Evolutionary conservation across 2,113 vertebrate genomes (phyloP).

Genomic region (Numida meleagris): DNA sequence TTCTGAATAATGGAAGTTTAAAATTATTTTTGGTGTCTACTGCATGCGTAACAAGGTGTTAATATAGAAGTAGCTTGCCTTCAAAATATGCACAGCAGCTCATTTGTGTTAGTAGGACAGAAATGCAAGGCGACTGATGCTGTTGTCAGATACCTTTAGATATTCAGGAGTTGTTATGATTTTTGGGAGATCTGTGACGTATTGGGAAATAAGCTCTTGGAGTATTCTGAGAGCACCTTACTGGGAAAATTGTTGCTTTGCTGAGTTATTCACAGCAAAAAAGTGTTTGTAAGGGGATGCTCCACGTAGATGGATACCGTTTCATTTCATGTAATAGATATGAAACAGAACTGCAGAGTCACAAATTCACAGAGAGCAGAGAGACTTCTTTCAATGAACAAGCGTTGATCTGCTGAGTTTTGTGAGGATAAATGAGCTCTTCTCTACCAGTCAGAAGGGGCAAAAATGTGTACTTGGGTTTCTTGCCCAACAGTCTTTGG

Average conservation of each 20-base stretch:
- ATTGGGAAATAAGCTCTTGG: background rate
- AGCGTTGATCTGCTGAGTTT: background rate
- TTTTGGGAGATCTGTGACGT: background rate
- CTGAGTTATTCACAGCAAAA: background rate
- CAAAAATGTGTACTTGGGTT: background rate
- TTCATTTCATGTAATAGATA: fast-evolving
- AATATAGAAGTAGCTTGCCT: background rate
- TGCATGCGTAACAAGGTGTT: background rate
- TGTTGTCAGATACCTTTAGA: background rate
- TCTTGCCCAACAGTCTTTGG: background rate
- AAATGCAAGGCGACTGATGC: background rate
- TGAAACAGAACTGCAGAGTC: fast-evolving
- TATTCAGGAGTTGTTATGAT: background rate
- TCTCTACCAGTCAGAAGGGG: background rate
- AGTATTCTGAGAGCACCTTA: background rate
- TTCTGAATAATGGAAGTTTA: background rate
- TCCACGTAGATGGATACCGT: background rate
- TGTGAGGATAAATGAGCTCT: background rate
- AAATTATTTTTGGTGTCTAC: background rate
- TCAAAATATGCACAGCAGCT: background rate
- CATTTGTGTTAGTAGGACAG: background rate
- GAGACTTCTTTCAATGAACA: background rate
- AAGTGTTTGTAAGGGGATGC: background rate
- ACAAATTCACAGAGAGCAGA: background rate
- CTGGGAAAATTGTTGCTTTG: background rate